Evolutionary conservation across 2,113 vertebrate species (phyloP), one percentile per base, ranked within the genome.

Genomic region (Chaetura pelagica): DNA sequence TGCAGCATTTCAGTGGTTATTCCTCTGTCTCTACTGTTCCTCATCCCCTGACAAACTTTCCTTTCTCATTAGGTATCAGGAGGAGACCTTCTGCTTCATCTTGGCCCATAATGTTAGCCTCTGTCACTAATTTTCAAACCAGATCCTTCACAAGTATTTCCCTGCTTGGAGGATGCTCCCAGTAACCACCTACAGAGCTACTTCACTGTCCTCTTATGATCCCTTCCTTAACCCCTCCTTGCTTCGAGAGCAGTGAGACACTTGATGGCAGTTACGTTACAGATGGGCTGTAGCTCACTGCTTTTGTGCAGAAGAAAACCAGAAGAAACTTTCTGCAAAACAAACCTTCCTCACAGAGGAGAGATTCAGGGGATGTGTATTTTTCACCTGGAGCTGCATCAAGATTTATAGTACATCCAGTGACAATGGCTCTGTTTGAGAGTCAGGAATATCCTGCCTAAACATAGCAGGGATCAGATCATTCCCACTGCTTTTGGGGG

Each of bases 351-450:
- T 79, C 40, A 20, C 32, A 49, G 12, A 57, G 13, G 9, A 72
- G 7, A 6, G 12, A 42, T 94, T 84, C 32, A 57, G 13, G 9
- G 30, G 68, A 19, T 0, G 1, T 7, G 6, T 21, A 4, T 24
- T 78, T 89, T 94, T 75, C 15, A 61, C 18, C 17, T 30, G 57
- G 13, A 89, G 7, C 30, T 68, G 18, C 44, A 26, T 26, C 40
- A 74, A 82, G 22, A 54, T 80, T 46, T 69, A 16, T 23, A 42
- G 40, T 26, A 21, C n/a, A 63, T 51, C 71, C 20, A 42, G 35
- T 15, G 29, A 15, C 0, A 0, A 73, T 12, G 23, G 49, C 40
- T 79, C 54, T 2, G 1, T 78, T 87, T 1, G 2, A 38, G 32
- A 88, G 34, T 44, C 38, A 89, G 30, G 18, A 77, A 57, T 57